phyloP scores from a whole-genome alignment of 2,888 invertebrate species.

The Ligdia adustata region DNA sequence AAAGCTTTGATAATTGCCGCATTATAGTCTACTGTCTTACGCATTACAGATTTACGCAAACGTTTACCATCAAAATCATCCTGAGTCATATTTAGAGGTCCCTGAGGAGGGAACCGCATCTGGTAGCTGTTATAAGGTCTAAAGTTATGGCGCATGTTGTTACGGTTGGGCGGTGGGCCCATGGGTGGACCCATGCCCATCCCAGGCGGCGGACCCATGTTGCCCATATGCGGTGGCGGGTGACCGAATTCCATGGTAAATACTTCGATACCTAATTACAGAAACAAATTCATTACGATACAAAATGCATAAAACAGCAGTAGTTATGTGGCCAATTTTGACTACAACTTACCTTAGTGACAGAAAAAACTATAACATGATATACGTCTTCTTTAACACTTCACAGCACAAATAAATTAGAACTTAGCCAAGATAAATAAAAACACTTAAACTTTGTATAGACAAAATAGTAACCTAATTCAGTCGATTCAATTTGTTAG shows the following conservation, averaged over 20 bases:
- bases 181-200: conserved; percentile 49
- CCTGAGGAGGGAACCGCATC: conserved; percentile 79
- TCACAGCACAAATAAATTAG: conserved; percentile 52
- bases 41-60: conserved; percentile 97
- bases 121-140: conserved; percentile 75
- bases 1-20: conserved; percentile 96
- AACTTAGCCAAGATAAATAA: conserved; percentile 47
- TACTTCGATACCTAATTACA: conserved; percentile 77
- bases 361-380: conserved; percentile 67
- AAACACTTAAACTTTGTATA: conserved; percentile 48
- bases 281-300: conserved; percentile 61
- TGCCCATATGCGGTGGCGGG: conserved; percentile 75
- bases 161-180: conserved; percentile 61
- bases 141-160: conserved; percentile 78
- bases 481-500: conserved; percentile 42
- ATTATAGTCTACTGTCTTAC: conserved; percentile 99
- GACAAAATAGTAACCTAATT: conserved; percentile 63
- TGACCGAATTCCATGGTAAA: conserved; percentile 78
- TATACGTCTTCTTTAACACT: conserved; percentile 55
- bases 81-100: conserved; percentile 88
- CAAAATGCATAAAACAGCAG: conserved; percentile 34
- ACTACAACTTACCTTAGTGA: conserved; percentile 64
- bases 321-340: conserved; percentile 39
- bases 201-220: conserved; percentile 73
- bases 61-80: conserved; percentile 98